A percentile compares a stretch with the other conserved stretches of the same genome.
phyloP scores from a whole-genome alignment of 2,888 invertebrate genomes.

The Cantharis nigra region DNA sequence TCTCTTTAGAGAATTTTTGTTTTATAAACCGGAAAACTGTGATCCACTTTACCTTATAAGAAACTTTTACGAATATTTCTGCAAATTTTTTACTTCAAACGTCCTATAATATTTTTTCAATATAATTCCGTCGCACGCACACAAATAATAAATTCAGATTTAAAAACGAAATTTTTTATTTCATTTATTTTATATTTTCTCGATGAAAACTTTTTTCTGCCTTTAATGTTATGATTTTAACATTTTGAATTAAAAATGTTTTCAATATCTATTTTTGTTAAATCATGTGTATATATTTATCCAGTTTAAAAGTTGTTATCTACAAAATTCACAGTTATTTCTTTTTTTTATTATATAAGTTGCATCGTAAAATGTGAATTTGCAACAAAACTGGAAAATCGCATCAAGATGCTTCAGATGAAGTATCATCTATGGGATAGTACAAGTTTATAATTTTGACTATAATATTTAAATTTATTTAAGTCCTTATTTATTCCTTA shows the following conservation, averaged over 20 bases:
- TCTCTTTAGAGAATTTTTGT: conserved; percentile 10
- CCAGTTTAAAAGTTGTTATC: neutral
- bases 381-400: neutral
- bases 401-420: neutral
- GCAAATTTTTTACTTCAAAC: neutral
- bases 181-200: neutral
- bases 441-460: neutral
- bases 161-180: neutral
- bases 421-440: neutral
- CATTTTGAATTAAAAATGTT: neutral
- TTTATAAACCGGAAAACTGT: conserved; percentile 12
- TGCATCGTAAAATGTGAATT: neutral
- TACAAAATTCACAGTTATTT: neutral
- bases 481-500: neutral
- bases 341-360: neutral
- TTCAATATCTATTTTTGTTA: neutral
- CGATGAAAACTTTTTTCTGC: neutral
- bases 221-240: neutral
- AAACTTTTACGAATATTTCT: conserved; percentile 8
- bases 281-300: neutral
- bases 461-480: neutral
- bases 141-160: neutral
- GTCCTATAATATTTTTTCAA: neutral
- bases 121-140: neutral
- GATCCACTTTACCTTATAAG: conserved; percentile 9